Conservation (phyloP, 2,113 vertebrate species). For the Oophaga pumilio region DNA sequence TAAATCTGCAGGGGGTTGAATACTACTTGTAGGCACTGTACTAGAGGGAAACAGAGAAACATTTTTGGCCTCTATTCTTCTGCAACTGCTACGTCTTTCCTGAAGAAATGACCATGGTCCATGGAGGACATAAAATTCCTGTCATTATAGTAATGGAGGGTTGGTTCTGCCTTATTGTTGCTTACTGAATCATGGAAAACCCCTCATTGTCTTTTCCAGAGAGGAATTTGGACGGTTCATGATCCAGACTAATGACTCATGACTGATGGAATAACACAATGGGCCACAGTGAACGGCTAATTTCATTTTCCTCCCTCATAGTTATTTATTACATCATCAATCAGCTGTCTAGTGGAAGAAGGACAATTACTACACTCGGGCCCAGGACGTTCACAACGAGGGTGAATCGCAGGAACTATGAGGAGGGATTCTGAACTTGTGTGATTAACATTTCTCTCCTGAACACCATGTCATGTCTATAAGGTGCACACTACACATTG, state of each 20-base stretch:
- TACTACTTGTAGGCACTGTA: too few species aligned
- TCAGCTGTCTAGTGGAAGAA: neutral
- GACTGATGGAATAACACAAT: conserved; percentile 12
- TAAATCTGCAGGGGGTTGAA: too few species aligned
- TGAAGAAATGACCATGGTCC: neutral
- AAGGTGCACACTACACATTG: too few species aligned
- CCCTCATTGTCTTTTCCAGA: conserved; percentile 19
- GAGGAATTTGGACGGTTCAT: conserved; percentile 29
- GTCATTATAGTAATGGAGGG: neutral
- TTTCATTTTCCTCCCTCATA: conserved; percentile 29
- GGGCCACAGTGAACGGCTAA: conserved; percentile 11
- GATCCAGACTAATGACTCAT: conserved; percentile 42
- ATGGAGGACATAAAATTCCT: neutral
- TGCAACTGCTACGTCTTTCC: neutral
- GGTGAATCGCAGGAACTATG: too few species aligned
- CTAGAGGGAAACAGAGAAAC: neutral
- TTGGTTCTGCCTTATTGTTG: neutral
- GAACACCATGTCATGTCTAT: too few species aligned
- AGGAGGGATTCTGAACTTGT: too few species aligned
- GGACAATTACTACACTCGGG: neutral
- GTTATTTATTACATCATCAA: conserved; percentile 20
- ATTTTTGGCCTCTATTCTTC: neutral
- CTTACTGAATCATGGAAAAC: conserved; percentile 25
- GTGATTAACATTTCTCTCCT: too few species aligned
- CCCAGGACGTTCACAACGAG: neutral